Evolutionary conservation across 2,113 vertebrate species (phyloP).

Genomic region (Heteronetta atricapilla): DNA sequence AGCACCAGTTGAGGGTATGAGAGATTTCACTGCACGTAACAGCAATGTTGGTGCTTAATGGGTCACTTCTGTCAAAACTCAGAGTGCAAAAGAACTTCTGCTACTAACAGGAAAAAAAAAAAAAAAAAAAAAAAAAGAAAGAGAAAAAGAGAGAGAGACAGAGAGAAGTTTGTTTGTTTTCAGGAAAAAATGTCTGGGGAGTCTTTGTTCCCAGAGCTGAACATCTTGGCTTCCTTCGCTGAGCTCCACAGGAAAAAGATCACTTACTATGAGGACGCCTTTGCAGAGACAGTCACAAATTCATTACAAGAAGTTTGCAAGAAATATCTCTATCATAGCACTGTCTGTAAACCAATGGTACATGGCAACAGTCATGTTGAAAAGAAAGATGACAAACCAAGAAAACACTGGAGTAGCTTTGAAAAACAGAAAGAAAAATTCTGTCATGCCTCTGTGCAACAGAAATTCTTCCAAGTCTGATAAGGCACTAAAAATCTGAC

Average conservation of each 20-base stretch:
- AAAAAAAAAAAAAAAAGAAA: not conserved
- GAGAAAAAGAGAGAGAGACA: not conserved
- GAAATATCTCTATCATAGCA: not conserved
- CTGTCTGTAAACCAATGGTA: not conserved
- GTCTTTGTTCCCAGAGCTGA: not conserved
- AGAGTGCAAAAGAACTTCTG: not conserved
- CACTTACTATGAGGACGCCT: not conserved
- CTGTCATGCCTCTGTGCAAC: not conserved
- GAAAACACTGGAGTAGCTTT: not conserved
- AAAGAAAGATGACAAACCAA: not conserved
- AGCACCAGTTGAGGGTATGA: not conserved
- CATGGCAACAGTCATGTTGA: not conserved
- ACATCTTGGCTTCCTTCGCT: not conserved
- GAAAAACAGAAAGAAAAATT: not conserved
- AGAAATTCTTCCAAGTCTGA: not conserved
- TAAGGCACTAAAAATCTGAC: not conserved
- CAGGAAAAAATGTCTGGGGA: not conserved
- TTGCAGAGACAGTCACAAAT: not conserved
- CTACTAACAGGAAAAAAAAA: not conserved
- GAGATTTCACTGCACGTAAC: not conserved
- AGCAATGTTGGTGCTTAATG: fast-evolving
- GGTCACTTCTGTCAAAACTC: not conserved
- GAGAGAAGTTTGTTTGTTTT: not conserved
- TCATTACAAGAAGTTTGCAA: not conserved
- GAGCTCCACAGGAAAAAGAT: not conserved